Percentiles rank a stretch among this genome's conserved stretches.
phyloP scores from a whole-genome alignment of 2,113 vertebrate species.

The Turdus rufiventris region DNA sequence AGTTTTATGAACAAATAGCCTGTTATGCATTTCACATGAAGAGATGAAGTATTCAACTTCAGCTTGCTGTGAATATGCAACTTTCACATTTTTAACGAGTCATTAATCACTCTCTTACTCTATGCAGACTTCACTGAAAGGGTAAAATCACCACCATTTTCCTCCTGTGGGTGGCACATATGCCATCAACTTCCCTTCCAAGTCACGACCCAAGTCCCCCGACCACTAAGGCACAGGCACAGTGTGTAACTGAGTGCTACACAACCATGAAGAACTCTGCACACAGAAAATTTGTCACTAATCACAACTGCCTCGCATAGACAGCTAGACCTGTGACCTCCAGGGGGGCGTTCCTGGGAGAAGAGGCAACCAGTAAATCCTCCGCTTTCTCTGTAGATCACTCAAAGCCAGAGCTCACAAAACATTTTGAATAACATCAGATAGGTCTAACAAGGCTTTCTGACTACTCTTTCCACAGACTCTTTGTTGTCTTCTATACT shows the following conservation, averaged over 20 bases:
- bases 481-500: neutral
- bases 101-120: neutral
- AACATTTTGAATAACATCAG: neutral
- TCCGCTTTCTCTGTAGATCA: neutral
- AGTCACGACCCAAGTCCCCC: no score
- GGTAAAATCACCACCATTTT: neutral
- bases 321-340: neutral
- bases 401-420: neutral
- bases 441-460: neutral
- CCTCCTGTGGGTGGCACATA: neutral
- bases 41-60: neutral
- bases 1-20: neutral
- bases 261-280: neutral
- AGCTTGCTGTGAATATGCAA: neutral
- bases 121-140: neutral
- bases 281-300: fast-evolving
- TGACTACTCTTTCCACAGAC: neutral
- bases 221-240: neutral
- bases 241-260: neutral
- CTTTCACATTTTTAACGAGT: neutral
- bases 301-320: neutral
- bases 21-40: neutral
- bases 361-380: neutral
- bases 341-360: fast-evolving
- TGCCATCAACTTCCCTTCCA: neutral